phyloP scores from a whole-genome alignment of 2,797 vertebrate genomes.

The Argentina silus region DNA sequence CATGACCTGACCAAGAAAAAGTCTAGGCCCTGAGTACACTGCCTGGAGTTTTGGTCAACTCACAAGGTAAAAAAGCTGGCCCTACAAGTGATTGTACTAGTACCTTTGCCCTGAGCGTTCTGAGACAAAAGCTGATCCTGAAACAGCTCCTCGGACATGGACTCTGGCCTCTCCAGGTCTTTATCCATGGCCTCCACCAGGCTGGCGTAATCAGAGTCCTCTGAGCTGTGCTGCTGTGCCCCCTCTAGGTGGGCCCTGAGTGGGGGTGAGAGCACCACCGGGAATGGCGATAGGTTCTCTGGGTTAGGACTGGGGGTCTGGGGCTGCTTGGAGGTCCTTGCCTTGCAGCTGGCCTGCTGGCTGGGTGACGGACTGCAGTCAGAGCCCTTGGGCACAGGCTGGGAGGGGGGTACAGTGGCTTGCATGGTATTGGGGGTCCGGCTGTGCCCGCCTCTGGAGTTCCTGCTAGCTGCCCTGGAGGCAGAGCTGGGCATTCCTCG shows the following conservation, averaged over 20 bases:
- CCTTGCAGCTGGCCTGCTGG: constrained; percentile 67
- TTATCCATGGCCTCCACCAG: constrained; percentile 87
- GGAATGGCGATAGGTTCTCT: constrained; percentile 70
- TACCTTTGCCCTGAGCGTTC: constrained; percentile 83
- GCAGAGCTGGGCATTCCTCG: constrained; percentile 75
- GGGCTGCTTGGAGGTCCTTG: constrained; percentile 67
- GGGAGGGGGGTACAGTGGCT: constrained; percentile 43
- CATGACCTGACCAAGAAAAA: too few species aligned
- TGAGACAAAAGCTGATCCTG: constrained; percentile 66
- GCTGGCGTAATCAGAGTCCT: constrained; percentile 81
- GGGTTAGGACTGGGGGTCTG: constrained; percentile 45
- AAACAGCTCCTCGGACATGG: constrained; percentile 80
- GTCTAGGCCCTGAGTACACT: too few species aligned
- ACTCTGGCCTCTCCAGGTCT: constrained; percentile 83
- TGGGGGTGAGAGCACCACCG: constrained; percentile 32
- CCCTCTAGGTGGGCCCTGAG: background rate
- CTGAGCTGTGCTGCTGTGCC: constrained; percentile 75
- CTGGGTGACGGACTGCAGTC: constrained; percentile 56
- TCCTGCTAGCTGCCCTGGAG: constrained; percentile 74
- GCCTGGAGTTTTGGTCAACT: too few species aligned
- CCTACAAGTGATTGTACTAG: background rate
- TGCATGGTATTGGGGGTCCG: constrained; percentile 76
- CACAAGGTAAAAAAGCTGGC: background rate
- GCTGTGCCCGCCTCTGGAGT: constrained; percentile 70
- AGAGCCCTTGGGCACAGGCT: constrained; percentile 56